Base-by-base conservation (phyloP, 2,797 vertebrate genomes). In the Typhlichthys subterraneus region DNA sequence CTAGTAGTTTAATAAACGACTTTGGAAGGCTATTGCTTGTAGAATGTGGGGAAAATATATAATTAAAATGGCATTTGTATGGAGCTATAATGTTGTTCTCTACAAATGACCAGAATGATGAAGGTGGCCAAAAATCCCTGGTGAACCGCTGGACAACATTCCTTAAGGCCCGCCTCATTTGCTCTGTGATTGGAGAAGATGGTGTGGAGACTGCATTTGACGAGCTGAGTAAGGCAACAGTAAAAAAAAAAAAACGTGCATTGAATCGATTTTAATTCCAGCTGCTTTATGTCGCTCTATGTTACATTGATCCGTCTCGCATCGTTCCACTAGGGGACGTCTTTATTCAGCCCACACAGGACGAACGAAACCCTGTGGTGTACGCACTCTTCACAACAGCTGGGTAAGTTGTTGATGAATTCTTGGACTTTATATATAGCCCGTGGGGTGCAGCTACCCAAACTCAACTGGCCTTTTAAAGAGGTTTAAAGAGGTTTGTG, bases 111-210 rank as follows among this genome's bases (percentile, higher is more conserved):
- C 68, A 98, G 97, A 94, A 95, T 57, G 97, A 98, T 59, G 94
- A 93, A 76, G 97, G 97, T 5, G 96, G 97, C 0, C 94, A 94
- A 81, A 94, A 97, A 60, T 96, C 95, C 0, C 89, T 98, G 70
- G 94, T 94, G 69, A 95, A 95, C 89, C 97, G 95, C 81, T 98
- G 97, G 96, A 98, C 95, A 7, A 98, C 96, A 0, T 97, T 97
- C 87, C 90, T 98, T 67, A 98, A 98, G 76, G 94, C 96, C 72
- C 95, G 92, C 60, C 93, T 98, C 60, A 94, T 97, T 70, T 98
- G 97, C 51, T 95, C 94, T 0, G 94, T 95, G 75, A 92, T 93
- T 13, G 94, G 93, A 45, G 89, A 91, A 2, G 94, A 95, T 2
- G 94, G 93, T 5, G 92, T 94, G 68, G 94, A 95, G 88, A 95